Base-by-base conservation (phyloP, 2,888 invertebrate genomes). In the Xanthia icteritia region DNA sequence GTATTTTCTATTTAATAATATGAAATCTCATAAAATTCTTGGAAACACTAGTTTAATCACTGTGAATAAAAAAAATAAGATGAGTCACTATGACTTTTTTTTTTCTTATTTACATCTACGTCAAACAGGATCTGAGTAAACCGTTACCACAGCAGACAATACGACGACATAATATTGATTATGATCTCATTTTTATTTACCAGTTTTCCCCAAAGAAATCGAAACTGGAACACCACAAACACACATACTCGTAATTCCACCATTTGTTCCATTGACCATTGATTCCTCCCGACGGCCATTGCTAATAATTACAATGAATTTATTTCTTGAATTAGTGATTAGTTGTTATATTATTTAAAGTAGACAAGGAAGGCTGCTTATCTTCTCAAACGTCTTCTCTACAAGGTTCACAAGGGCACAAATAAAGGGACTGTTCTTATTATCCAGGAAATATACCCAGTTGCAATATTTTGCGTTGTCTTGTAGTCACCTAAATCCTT, bases 401-500 rank as follows among this genome's bases (percentile, higher is more conserved):
- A n/a, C n/a, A 56, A n/a, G 3, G 4, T 3, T 9, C 5, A 45
- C 8, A 70, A 8, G 2, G 0, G 4, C 39, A 74, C n/a, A 4
- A 13, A n/a, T 36, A 51, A 51, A 31, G 15, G 5, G 1, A 60
- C 9, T 73, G 11, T 39, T 20, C 5, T 56, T 58, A 58, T 36
- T 70, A 76, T 42, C 23, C 23, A 42, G 60, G 27, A 70, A 79
- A 67, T 42, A 54, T 5, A 23, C 17, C 5, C 31, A 67, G 23
- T 23, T 51, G 5, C 11, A 70, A 54, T 27, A 54, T 72, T 56
- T 73, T 71, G 39, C 56, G 69, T 45, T 70, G 66, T 71, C 77
- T 45, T 23, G 15, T 15, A 42, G 2, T n/a, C 61, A 77, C 1
- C 3, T n/a, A 70, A 60, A 72, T 83, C 72, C 65, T 72, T 75